These are phyloP conservation scores for Zaprionus gabonicus DNA, from an alignment of 1,140 invertebrate genomes.

Conservation along the genomic window DNA sequence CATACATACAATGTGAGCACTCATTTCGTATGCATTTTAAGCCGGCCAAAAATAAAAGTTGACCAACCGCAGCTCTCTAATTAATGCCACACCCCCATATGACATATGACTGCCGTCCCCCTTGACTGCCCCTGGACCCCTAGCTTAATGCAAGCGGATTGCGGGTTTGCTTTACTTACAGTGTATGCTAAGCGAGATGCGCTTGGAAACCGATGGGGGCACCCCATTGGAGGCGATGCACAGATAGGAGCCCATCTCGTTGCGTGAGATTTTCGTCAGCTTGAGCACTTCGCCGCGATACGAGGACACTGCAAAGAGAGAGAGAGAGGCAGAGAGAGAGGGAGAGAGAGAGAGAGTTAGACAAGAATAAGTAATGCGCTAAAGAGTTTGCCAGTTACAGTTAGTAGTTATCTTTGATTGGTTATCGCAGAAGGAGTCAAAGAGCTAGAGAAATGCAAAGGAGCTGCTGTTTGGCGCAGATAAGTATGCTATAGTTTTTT, in stretches of 20 bases:
- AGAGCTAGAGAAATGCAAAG: background rate
- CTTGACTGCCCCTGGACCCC: background rate
- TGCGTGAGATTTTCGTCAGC: slow-evolving; percentile 91
- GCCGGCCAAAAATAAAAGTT: slow-evolving; percentile 45
- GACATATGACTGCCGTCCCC: background rate
- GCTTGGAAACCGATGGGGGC: slow-evolving; percentile 92
- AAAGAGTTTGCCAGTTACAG: background rate
- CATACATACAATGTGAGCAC: background rate
- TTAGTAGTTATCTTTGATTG: background rate
- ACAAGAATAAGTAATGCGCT: background rate
- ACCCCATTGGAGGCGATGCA: slow-evolving; percentile 94
- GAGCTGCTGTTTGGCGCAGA: background rate
- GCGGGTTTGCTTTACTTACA: slow-evolving; percentile 88
- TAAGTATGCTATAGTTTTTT: no score
- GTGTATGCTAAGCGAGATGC: slow-evolving; percentile 92
- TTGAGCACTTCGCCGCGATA: slow-evolving; percentile 90
- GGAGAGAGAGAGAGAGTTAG: slow-evolving; percentile 6
- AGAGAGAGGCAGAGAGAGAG: background rate
- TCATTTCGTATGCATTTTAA: slow-evolving; percentile 9
- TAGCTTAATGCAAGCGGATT: slow-evolving; percentile 32
- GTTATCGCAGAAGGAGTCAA: background rate
- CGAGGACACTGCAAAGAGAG: slow-evolving; percentile 86
- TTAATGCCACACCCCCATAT: slow-evolving; percentile 51
- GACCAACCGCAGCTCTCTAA: slow-evolving; percentile 71
- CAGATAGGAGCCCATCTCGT: slow-evolving; percentile 95